A percentile compares a stretch with the other conserved stretches of the same genome.
phyloP scores from a whole-genome alignment of 2,797 vertebrate species.

The Falco concolor region DNA sequence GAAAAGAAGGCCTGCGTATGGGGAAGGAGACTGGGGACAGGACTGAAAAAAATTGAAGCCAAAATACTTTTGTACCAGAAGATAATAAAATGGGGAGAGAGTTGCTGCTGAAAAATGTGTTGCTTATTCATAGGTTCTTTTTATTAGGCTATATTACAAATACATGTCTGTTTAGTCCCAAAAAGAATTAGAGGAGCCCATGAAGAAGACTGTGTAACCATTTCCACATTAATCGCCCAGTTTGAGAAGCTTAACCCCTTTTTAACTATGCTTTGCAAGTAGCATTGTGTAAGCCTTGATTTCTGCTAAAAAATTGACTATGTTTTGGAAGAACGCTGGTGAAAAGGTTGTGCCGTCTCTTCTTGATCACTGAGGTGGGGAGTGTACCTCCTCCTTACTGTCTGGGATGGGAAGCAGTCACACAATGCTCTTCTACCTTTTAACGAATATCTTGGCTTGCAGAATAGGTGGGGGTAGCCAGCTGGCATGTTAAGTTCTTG shows the following conservation, averaged over 20 bases:
- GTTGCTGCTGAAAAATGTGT: background rate
- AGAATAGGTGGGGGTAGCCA: background rate
- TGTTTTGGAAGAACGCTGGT: background rate
- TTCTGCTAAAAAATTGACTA: background rate
- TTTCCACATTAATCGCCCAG: background rate
- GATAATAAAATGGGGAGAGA: background rate
- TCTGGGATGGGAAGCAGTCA: background rate
- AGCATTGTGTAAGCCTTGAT: background rate
- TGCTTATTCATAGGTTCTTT: background rate
- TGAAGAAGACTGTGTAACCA: background rate
- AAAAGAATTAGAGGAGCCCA: background rate
- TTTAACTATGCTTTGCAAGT: background rate
- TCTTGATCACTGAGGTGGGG: background rate
- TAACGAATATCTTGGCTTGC: background rate
- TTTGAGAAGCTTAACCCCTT: background rate
- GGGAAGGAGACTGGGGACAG: background rate
- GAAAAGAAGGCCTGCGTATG: background rate
- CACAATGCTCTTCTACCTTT: background rate
- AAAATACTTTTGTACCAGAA: background rate
- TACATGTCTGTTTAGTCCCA: background rate
- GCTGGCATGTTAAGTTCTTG: background rate
- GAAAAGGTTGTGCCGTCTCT: background rate
- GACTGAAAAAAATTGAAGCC: background rate
- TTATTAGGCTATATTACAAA: background rate
- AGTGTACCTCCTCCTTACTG: background rate